A percentile compares a stretch with the other conserved stretches of the same genome.
Conservation (phyloP, 2,797 vertebrate species). For the Molossus alvarezi region DNA sequence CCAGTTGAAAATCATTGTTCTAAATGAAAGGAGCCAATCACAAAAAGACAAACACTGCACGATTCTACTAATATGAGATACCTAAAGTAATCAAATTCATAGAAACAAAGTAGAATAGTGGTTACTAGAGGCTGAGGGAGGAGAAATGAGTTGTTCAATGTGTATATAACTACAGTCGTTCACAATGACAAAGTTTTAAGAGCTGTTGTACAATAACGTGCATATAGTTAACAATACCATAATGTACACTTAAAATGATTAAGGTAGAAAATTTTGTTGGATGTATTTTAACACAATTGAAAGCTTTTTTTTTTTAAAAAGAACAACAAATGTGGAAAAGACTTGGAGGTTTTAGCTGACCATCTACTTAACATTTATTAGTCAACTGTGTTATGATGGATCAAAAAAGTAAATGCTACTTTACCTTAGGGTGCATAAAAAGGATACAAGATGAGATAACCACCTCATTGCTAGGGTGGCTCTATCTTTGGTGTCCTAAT, state of each 20-base stretch:
- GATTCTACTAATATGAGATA: neutral
- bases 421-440: neutral
- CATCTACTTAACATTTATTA: neutral
- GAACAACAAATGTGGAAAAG: neutral
- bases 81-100: constrained; percentile 6
- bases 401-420: constrained; percentile 34
- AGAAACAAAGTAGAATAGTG: constrained; percentile 19
- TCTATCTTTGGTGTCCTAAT: neutral
- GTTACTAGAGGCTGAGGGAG: neutral
- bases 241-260: constrained; percentile 33
- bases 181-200: constrained; percentile 9
- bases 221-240: neutral
- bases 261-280: neutral
- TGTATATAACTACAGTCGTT: neutral
- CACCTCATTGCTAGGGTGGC: neutral
- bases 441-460: neutral
- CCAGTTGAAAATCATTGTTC: neutral
- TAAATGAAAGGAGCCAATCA: constrained; percentile 36
- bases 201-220: neutral
- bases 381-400: neutral
- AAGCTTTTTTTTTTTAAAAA: neutral
- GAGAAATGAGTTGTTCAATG: neutral
- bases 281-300: constrained; percentile 16
- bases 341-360: neutral
- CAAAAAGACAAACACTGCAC: constrained; percentile 18